Percentiles rank a stretch among this genome's conserved stretches.
Conservation (phyloP, 1,140 invertebrate genomes). For the Teleogryllus occipitalis region DNA sequence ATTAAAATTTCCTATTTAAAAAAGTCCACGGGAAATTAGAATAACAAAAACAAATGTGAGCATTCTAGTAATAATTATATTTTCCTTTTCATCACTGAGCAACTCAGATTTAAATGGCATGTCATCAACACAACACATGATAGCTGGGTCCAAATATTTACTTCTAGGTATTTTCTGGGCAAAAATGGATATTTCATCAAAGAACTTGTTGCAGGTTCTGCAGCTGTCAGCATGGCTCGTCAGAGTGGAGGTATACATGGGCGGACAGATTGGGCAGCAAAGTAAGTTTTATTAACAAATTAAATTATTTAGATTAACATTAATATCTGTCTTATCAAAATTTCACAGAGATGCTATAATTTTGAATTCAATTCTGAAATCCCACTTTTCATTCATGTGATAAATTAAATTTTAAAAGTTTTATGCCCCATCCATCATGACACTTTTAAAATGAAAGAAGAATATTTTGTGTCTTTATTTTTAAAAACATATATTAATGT, state of each 20-base stretch:
- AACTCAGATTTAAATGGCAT: too few species aligned
- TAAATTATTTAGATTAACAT: too few species aligned
- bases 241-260: slow-evolving; percentile 40
- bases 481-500: background rate
- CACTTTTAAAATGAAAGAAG: background rate
- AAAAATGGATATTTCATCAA: too few species aligned
- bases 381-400: background rate
- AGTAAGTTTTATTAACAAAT: slow-evolving; percentile 35
- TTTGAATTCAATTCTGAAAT: background rate
- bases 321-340: background rate
- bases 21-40: too few species aligned
- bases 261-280: slow-evolving; percentile 53
- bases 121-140: too few species aligned
- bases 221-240: slow-evolving; percentile 32
- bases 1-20: too few species aligned
- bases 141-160: too few species aligned
- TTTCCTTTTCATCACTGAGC: too few species aligned
- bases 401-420: background rate
- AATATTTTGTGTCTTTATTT: background rate
- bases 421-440: background rate
- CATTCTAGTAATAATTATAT: too few species aligned
- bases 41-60: too few species aligned
- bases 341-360: background rate
- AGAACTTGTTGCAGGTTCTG: slow-evolving; percentile 33
- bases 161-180: too few species aligned